These are phyloP conservation scores for Mormyrus lacerda DNA, from an alignment of 2,113 vertebrate species.

Conservation along the genomic window DNA sequence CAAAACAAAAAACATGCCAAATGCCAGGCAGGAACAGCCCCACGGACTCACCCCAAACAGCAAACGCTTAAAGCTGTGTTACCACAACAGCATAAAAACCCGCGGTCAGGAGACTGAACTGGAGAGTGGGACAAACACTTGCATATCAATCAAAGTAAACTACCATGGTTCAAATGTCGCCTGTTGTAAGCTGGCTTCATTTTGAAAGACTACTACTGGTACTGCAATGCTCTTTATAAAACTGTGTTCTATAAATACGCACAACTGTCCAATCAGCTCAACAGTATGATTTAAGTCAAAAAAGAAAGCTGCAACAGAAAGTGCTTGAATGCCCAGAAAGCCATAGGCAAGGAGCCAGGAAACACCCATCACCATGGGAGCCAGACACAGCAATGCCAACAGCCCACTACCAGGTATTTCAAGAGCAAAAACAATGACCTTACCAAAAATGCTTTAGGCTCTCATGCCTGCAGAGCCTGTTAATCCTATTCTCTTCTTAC, in stretches of 20 bases:
- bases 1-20: neutral
- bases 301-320: neutral
- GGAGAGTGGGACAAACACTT: neutral
- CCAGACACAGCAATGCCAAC: neutral
- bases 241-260: neutral
- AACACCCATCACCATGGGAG: neutral
- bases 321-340: neutral
- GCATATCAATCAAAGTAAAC: neutral
- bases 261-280: neutral
- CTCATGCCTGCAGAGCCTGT: slow-evolving; percentile 32
- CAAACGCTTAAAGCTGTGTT: neutral
- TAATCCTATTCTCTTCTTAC: slow-evolving; percentile 23
- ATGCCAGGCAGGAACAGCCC: neutral
- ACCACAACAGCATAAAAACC: neutral
- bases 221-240: neutral
- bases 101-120: neutral
- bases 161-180: neutral
- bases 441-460: slow-evolving; percentile 42
- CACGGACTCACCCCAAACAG: slow-evolving; percentile 29
- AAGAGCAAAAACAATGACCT: slow-evolving; percentile 42
- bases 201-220: neutral
- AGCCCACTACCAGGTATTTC: slow-evolving; percentile 24
- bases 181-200: neutral
- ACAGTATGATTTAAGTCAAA: neutral
- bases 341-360: neutral